These are phyloP conservation scores for Pelmatolapia mariae DNA, from an alignment of 2,113 vertebrate genomes.

Conservation along the genomic window DNA sequence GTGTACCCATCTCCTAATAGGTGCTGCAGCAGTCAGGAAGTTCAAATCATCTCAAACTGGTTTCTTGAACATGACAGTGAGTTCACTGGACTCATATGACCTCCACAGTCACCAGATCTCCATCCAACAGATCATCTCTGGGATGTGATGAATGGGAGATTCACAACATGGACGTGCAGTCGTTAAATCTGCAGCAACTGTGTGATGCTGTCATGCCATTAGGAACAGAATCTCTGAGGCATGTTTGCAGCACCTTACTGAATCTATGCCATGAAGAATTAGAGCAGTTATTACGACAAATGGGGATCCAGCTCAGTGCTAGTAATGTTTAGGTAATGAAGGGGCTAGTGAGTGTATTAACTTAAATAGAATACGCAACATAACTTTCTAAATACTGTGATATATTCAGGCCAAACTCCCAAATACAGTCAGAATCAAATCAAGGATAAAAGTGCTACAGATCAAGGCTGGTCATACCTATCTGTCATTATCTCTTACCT, in stretches of 20 bases:
- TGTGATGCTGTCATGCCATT: background rate
- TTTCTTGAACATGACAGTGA: too few relatives aligned
- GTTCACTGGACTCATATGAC: background rate
- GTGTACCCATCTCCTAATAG: background rate
- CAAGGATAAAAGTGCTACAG: slow-evolving; percentile 27
- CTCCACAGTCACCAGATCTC: background rate
- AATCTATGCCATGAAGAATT: background rate
- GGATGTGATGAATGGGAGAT: background rate
- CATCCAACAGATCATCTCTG: background rate
- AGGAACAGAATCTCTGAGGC: background rate
- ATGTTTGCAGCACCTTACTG: background rate
- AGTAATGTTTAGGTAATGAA: background rate
- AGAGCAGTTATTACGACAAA: background rate
- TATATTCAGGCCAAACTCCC: slow-evolving; percentile 41
- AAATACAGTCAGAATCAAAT: slow-evolving; percentile 4
- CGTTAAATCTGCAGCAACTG: background rate
- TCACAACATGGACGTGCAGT: background rate
- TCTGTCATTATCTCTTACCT: background rate
- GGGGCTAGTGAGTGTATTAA: background rate
- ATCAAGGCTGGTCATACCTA: background rate
- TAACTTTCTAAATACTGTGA: slow-evolving; percentile 9
- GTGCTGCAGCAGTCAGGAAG: background rate
- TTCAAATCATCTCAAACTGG: too few relatives aligned
- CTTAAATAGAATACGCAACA: background rate
- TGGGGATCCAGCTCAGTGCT: background rate